Conservation (phyloP, 2,113 vertebrate genomes). For the human (Homo sapiens) region GRCh38 chr7:24571501-24572000, state of each 20-base stretch:
- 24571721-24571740: not conserved
- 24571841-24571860: constrained; percentile 29
- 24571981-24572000: constrained; percentile 51
- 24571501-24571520: not conserved
- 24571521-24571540: not conserved
- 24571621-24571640: not conserved
- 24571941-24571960: constrained; percentile 67
- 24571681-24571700: not conserved
- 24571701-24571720: not conserved
- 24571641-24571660: not conserved
- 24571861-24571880: constrained; percentile 51
- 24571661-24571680: not conserved
- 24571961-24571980: constrained; percentile 49
- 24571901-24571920: constrained; percentile 35
- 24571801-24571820: not conserved
- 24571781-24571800: not conserved
- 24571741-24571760: too few relatives aligned
- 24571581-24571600: not conserved
- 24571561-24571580: not conserved
- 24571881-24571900: constrained; percentile 51
- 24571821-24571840: not conserved
- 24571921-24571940: constrained; percentile 72
- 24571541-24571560: not conserved
- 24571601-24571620: not conserved
- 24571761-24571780: not conserved